Conservation (phyloP, 2,797 vertebrate species). For the Cynodonichthys magdalenae region DNA sequence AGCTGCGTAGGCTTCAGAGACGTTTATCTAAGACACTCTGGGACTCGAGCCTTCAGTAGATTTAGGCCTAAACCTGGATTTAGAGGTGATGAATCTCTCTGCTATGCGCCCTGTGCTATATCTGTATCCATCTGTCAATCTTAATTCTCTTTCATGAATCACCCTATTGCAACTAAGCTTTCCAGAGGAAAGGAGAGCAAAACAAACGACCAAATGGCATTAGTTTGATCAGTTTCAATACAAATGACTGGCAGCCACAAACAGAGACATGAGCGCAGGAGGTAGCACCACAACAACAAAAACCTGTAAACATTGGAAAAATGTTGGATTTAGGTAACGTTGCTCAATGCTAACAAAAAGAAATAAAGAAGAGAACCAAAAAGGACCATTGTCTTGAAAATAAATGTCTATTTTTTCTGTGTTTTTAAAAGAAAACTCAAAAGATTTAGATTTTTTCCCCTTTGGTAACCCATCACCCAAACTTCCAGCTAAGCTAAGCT, state of each 20-base stretch:
- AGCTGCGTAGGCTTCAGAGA: constrained; percentile 49
- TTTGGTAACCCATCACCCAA: too few species aligned
- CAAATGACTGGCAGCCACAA: neutral
- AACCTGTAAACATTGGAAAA: neutral
- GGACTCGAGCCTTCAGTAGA: constrained; percentile 59
- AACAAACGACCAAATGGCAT: constrained; percentile 7
- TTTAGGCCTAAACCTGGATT: constrained; percentile 66
- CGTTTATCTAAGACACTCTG: constrained; percentile 62
- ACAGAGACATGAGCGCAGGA: neutral
- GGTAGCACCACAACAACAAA: neutral
- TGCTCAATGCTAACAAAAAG: neutral
- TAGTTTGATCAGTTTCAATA: neutral
- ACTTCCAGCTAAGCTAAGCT: too few species aligned
- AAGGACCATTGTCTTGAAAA: neutral
- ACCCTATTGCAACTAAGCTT: constrained; percentile 12
- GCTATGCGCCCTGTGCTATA: constrained; percentile 50
- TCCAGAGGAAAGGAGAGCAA: constrained; percentile 8
- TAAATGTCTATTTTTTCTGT: neutral
- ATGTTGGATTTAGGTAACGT: neutral
- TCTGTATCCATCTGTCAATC: constrained; percentile 59
- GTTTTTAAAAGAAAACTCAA: too few species aligned
- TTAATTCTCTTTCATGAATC: constrained; percentile 52
- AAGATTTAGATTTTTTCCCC: too few species aligned
- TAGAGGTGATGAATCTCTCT: constrained; percentile 63
- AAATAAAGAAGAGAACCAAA: neutral